Conservation (phyloP, 1,140 invertebrate species). For the Branchinecta lynchi region DNA sequence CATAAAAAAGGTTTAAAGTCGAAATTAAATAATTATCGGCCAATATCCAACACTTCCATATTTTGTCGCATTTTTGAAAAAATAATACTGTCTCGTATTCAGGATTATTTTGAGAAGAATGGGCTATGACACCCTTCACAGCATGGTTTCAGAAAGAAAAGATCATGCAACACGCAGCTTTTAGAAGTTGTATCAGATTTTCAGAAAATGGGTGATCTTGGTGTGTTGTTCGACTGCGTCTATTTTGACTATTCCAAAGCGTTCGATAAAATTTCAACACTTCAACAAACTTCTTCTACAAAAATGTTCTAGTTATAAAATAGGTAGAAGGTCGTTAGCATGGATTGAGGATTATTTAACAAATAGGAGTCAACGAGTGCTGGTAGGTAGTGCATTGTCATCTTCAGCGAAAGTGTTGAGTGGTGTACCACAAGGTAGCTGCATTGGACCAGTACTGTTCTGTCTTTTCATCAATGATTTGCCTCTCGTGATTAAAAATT, state of each 20-base stretch:
- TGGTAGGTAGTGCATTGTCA: background rate
- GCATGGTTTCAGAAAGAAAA: background rate
- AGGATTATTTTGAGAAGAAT: constrained; percentile 1
- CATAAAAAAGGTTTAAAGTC: too few relatives aligned
- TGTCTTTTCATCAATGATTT: constrained; percentile 3
- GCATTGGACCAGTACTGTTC: background rate
- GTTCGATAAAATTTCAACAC: background rate
- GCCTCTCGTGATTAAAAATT: background rate
- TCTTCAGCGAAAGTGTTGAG: background rate
- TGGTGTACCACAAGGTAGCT: background rate
- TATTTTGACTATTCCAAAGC: background rate
- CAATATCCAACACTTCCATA: background rate
- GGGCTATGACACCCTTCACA: background rate
- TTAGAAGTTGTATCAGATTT: background rate
- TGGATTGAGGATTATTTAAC: background rate
- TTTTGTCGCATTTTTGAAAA: background rate
- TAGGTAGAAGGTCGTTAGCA: background rate
- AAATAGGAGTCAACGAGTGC: background rate
- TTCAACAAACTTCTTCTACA: background rate
- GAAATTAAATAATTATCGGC: background rate
- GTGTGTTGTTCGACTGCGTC: background rate
- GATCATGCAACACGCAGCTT: background rate
- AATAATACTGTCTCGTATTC: background rate
- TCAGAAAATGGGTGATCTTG: background rate
- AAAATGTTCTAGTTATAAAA: background rate